Evolutionary conservation across 2,888 invertebrate species (phyloP).

Genomic region (Hermaeophaga mercurialis): DNA sequence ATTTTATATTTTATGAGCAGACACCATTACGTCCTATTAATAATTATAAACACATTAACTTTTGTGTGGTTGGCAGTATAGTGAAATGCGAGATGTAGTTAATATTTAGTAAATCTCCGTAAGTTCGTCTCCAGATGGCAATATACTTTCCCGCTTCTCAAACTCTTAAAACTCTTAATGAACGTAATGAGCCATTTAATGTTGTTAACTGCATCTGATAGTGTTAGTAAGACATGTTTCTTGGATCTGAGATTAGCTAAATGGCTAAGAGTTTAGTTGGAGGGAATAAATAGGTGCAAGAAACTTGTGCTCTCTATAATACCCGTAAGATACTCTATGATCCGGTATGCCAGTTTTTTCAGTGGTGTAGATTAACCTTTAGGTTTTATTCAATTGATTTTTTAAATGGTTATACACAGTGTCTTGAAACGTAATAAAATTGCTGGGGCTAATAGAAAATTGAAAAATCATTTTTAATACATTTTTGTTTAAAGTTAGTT

Average conservation of each 20-base stretch:
- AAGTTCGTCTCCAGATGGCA: conserved; percentile 37
- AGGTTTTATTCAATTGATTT: too few species aligned
- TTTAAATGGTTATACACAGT: too few species aligned
- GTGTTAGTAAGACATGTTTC: conserved; percentile 47
- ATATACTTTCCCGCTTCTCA: conserved; percentile 36
- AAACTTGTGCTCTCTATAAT: conserved; percentile 29
- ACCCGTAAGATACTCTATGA: conserved; percentile 31
- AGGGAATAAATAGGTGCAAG: conserved; percentile 34
- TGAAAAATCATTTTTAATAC: too few species aligned
- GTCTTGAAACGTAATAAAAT: too few species aligned
- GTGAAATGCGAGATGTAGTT: conserved; percentile 7
- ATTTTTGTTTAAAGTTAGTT: too few species aligned
- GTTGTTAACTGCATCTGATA: conserved; percentile 44
- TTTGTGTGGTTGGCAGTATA: not conserved
- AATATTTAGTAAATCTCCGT: conserved; percentile 21
- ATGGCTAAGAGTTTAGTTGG: conserved; percentile 36
- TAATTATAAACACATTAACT: not conserved
- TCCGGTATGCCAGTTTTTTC: not conserved
- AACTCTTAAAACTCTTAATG: conserved; percentile 49
- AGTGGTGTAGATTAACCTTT: conserved; percentile 9
- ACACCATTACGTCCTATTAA: not conserved
- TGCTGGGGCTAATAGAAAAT: too few species aligned
- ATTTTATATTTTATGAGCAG: too few species aligned
- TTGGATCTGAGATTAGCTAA: conserved; percentile 50
- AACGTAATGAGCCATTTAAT: conserved; percentile 45